These are phyloP conservation scores for Aptenodytes patagonicus DNA, from an alignment of 2,113 vertebrate species.

Conservation along the genomic window DNA sequence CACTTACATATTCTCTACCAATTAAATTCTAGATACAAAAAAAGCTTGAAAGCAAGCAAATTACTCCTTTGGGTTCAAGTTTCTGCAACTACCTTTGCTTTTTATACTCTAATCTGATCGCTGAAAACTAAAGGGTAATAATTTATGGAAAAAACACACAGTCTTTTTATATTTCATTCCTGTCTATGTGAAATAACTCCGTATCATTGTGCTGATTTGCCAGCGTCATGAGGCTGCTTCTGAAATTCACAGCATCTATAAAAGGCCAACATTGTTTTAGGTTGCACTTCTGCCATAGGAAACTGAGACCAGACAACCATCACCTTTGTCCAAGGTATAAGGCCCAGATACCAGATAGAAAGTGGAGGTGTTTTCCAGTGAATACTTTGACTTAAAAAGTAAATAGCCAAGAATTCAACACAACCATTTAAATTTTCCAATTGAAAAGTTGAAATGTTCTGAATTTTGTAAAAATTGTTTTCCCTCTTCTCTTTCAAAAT, in stretches of 20 bases:
- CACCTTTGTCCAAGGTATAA: neutral
- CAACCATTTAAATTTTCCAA: neutral
- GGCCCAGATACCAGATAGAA: accelerated
- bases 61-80: neutral
- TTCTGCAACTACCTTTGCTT: neutral
- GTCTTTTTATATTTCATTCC: neutral
- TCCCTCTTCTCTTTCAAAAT: neutral
- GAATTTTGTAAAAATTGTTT: neutral
- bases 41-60: neutral
- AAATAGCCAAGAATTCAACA: neutral
- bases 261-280: neutral
- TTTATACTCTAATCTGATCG: neutral
- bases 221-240: neutral
- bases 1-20: neutral
- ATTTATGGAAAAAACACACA: neutral
- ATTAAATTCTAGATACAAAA: neutral
- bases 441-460: neutral
- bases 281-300: neutral
- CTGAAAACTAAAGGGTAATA: neutral
- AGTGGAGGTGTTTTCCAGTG: neutral
- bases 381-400: neutral
- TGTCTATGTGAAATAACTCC: neutral
- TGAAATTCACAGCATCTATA: neutral
- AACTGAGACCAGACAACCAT: neutral
- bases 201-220: neutral